A percentile compares a stretch with the other conserved stretches of the same genome.
These are phyloP conservation scores for Cephus runcator DNA, from an alignment of 2,888 invertebrate species.

Conservation along the genomic window DNA sequence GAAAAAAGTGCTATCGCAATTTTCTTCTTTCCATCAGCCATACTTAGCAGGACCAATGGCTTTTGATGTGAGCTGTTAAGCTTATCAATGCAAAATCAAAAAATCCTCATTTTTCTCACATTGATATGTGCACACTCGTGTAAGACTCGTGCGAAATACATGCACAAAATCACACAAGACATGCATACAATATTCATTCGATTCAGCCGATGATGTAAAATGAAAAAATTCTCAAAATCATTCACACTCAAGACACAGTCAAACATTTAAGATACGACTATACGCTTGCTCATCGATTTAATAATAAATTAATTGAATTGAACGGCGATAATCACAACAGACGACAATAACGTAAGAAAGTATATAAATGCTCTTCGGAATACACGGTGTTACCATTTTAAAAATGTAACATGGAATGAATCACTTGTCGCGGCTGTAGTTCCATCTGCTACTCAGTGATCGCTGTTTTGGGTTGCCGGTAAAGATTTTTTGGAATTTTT, in stretches of 20 bases:
- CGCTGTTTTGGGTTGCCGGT: background rate
- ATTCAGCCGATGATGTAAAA: background rate
- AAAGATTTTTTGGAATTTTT: background rate
- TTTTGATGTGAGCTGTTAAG: background rate
- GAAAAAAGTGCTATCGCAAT: background rate
- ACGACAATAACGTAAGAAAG: conserved; percentile 14
- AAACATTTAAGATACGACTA: background rate
- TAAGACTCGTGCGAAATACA: background rate
- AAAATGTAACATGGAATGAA: conserved; percentile 35
- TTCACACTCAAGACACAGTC: background rate
- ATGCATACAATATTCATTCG: background rate
- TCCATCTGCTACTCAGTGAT: conserved; percentile 21
- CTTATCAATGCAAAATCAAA: background rate
- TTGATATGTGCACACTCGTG: background rate
- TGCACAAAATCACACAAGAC: background rate
- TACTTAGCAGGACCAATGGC: background rate
- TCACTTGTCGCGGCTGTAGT: conserved; percentile 22
- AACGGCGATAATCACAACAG: background rate
- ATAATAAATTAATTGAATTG: background rate
- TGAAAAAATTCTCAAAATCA: background rate
- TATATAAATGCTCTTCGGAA: conserved; percentile 34
- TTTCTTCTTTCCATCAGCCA: background rate
- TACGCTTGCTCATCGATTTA: background rate
- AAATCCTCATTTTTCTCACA: background rate
- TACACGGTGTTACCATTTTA: conserved; percentile 25